These are phyloP conservation scores for Caenorhabditis angaria DNA, from an alignment of 2,888 invertebrate species.

Conservation along the genomic window DNA sequence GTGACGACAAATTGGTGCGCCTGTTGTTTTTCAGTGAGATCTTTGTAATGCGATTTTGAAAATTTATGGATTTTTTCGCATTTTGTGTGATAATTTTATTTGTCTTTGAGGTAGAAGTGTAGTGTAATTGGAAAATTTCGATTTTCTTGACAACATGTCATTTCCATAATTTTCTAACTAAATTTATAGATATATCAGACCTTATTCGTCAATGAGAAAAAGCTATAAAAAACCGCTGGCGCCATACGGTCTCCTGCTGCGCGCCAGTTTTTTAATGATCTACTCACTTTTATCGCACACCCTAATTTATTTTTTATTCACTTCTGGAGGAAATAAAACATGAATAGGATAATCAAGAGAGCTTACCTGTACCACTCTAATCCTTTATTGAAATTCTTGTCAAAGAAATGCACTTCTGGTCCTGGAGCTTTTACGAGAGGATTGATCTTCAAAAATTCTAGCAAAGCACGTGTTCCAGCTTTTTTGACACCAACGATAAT, in stretches of 20 bases:
- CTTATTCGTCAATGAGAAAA: not conserved
- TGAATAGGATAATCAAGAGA: conserved; percentile 24
- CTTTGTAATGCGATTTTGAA: not conserved
- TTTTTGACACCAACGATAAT: conserved; percentile 94
- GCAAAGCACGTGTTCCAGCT: conserved; percentile 84
- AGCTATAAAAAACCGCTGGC: conserved; percentile 20
- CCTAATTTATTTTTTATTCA: not conserved
- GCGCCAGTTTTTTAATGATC: conserved; percentile 11
- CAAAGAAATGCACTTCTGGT: conserved; percentile 96
- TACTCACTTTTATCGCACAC: not conserved
- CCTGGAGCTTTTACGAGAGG: conserved; percentile 86
- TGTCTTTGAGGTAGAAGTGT: not conserved
- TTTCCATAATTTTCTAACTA: not conserved
- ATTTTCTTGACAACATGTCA: conserved; percentile 1
- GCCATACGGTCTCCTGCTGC: conserved; percentile 44
- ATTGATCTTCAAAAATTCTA: conserved; percentile 91
- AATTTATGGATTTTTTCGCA: conserved; percentile 4
- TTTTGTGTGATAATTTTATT: not conserved
- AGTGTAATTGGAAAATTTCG: too few relatives aligned
- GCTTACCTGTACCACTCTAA: conserved; percentile 85
- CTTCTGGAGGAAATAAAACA: not conserved
- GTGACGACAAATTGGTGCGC: conserved; percentile 41
- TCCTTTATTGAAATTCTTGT: conserved; percentile 89
- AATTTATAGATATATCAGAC: too few relatives aligned
- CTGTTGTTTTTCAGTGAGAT: not conserved